phyloP scores from a whole-genome alignment of 2,797 vertebrate species.

The Cacajao melanocephalus region DNA sequence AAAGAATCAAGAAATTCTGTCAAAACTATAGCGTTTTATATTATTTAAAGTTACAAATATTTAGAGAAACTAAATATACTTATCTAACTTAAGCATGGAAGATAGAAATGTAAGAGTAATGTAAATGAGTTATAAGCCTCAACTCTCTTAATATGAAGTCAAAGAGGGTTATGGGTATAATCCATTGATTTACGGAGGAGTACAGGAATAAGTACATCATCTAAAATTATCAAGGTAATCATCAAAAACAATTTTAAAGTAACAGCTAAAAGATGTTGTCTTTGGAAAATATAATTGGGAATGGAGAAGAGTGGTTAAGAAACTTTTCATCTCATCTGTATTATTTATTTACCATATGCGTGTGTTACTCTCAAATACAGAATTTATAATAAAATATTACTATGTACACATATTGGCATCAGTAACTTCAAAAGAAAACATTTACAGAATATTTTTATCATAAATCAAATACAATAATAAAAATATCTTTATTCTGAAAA shows the following conservation, averaged over 20 bases:
- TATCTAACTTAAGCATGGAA: background rate
- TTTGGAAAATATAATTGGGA: background rate
- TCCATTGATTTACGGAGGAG: background rate
- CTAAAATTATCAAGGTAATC: background rate
- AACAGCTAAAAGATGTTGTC: background rate
- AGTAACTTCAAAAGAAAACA: slow-evolving; percentile 25
- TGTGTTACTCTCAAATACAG: background rate
- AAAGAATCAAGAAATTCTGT: background rate
- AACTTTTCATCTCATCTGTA: background rate
- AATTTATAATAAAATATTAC: background rate
- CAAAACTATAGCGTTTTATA: background rate
- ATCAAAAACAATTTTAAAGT: background rate
- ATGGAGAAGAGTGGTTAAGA: background rate
- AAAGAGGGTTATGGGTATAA: background rate
- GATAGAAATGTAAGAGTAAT: background rate
- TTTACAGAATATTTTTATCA: background rate
- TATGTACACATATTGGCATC: background rate
- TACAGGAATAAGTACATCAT: background rate
- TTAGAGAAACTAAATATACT: background rate
- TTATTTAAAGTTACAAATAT: slow-evolving; percentile 2
- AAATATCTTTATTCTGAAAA: slow-evolving; percentile 5
- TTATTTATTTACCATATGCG: background rate
- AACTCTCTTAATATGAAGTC: background rate
- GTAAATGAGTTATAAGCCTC: background rate
- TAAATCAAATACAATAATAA: background rate